A percentile compares a stretch with the other conserved stretches of the same genome.
Conservation (phyloP, 2,113 vertebrate genomes). For the Forbesichthys papilliferus region DNA sequence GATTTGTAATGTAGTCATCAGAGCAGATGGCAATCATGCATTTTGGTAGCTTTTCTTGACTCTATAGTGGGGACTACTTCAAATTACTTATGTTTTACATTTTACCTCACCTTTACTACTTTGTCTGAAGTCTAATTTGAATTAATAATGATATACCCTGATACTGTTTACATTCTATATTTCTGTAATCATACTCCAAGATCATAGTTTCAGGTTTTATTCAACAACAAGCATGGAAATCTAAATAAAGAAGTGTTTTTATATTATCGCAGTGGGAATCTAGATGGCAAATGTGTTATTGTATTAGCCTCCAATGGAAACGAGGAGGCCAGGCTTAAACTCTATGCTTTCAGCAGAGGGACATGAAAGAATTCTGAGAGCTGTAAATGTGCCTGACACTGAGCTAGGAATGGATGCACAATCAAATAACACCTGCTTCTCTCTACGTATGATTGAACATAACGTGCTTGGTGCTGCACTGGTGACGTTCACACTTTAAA, state of each 20-base stretch:
- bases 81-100: no score
- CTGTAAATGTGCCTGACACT: constrained; percentile 32
- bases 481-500: constrained; percentile 11
- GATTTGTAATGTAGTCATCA: not conserved
- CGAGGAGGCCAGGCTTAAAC: constrained; percentile 38
- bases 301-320: constrained; percentile 57
- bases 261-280: constrained; percentile 11
- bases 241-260: not conserved
- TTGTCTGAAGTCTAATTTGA: no score
- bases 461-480: constrained; percentile 39
- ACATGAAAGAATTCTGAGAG: constrained; percentile 49
- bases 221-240: constrained; percentile 11
- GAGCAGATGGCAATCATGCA: not conserved
- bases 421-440: constrained; percentile 48
- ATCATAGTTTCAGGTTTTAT: not conserved
- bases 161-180: no score
- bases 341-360: constrained; percentile 58
- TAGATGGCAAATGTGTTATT: constrained; percentile 46
- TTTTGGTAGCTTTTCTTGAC: not conserved
- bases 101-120: no score
- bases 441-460: constrained; percentile 17
- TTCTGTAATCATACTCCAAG: constrained; percentile 17
- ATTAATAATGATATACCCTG: no score
- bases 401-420: constrained; percentile 49
- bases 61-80: not conserved